Evolutionary conservation across 2,797 vertebrate species (phyloP).

Genomic region (Sphaeramia orbicularis): DNA sequence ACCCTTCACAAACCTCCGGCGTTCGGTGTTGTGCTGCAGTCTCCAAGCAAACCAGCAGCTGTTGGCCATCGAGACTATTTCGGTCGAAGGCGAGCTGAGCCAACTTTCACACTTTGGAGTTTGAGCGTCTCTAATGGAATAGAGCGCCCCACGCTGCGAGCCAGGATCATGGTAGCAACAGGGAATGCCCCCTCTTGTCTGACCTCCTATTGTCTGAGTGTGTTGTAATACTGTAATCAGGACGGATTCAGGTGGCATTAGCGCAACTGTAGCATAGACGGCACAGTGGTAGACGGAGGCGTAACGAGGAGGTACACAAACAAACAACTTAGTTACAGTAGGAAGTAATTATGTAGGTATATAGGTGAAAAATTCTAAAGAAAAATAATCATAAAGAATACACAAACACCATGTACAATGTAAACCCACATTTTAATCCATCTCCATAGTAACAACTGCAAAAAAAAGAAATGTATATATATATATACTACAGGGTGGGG

Average conservation of each 20-base stretch:
- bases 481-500: too few species aligned
- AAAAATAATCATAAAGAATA: constrained; percentile 30
- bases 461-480: too few species aligned
- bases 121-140: constrained; percentile 52
- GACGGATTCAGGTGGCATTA: neutral
- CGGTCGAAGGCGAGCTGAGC: constrained; percentile 62
- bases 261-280: too few species aligned
- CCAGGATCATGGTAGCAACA: constrained; percentile 14
- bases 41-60: constrained; percentile 71
- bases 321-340: too few species aligned
- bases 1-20: neutral
- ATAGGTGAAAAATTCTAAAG: too few species aligned
- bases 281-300: too few species aligned
- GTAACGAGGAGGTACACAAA: too few species aligned
- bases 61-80: constrained; percentile 75
- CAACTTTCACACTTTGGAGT: constrained; percentile 71
- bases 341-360: too few species aligned
- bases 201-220: neutral
- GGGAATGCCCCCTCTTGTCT: constrained; percentile 32
- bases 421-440: constrained; percentile 65
- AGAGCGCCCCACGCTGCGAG: constrained; percentile 24
- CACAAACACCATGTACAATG: constrained; percentile 32
- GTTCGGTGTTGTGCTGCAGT: constrained; percentile 19
- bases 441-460: constrained; percentile 57
- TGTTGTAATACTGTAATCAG: constrained; percentile 4